These are phyloP conservation scores for Notothenia rossii DNA, from an alignment of 2,113 vertebrate species.

Conservation along the genomic window DNA sequence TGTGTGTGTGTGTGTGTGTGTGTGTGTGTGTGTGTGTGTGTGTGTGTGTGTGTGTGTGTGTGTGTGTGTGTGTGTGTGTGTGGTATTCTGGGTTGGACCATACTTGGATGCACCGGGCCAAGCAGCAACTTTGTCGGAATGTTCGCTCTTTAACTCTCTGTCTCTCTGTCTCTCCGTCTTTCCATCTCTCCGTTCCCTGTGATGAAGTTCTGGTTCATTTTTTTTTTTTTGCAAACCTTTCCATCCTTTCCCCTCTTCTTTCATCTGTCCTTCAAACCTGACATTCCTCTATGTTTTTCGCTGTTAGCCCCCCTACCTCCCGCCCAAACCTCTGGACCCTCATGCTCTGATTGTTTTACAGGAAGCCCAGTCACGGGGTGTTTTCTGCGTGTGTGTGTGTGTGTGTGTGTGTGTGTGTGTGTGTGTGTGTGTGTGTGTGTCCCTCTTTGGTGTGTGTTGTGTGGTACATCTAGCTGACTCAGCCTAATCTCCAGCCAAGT, in stretches of 20 bases:
- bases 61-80: no score
- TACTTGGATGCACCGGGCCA: conserved; percentile 54
- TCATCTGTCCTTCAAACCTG: conserved; percentile 50
- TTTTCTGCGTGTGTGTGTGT: no score
- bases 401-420: conserved; percentile 27
- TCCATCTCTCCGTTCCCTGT: conserved; percentile 39
- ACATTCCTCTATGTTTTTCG: conserved; percentile 46
- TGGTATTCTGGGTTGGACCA: conserved; percentile 69
- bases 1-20: conserved; percentile 42
- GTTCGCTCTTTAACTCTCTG: conserved; percentile 61
- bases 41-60: conserved; percentile 35
- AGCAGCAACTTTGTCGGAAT: conserved; percentile 71
- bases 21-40: no score
- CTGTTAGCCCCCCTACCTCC: conserved; percentile 30
- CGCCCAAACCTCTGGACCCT: conserved; percentile 58
- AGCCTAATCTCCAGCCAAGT: conserved; percentile 76
- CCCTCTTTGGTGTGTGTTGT: conserved; percentile 19
- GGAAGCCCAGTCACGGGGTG: conserved; percentile 70
- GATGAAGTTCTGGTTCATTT: conserved; percentile 28
- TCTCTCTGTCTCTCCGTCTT: conserved; percentile 55
- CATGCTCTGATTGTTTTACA: conserved; percentile 73
- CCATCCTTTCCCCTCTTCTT: conserved; percentile 36
- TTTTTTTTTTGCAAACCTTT: conserved; percentile 28
- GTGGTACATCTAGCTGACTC: conserved; percentile 64
- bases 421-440: conserved; percentile 6